Evolutionary conservation across 1,140 invertebrate genomes (phyloP).

Genomic region (Melitaea cinxia): DNA sequence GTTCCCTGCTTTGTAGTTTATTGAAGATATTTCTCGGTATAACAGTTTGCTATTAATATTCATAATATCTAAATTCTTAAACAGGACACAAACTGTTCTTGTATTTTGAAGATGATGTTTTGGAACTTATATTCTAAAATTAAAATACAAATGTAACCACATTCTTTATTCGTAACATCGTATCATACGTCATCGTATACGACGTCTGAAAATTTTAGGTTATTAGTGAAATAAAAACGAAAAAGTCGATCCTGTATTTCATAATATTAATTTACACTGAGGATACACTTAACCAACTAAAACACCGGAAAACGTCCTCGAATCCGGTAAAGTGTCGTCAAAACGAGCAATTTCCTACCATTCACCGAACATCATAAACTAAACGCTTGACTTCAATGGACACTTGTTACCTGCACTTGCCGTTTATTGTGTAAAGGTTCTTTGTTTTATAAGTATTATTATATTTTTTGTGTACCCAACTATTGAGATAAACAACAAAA

Average conservation of each 20-base stretch:
- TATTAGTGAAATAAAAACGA: neutral
- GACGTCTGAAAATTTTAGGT: too few species aligned
- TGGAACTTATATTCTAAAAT: too few species aligned
- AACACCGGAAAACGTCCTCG: slow-evolving; percentile 38
- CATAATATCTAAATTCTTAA: too few species aligned
- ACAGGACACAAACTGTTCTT: too few species aligned
- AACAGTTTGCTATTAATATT: too few species aligned
- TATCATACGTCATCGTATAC: too few species aligned
- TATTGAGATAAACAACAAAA: neutral
- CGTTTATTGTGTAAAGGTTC: slow-evolving; percentile 26
- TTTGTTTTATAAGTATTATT: slow-evolving; percentile 22
- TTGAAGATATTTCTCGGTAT: neutral
- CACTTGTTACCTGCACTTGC: slow-evolving; percentile 31
- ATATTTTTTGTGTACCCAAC: slow-evolving; percentile 2
- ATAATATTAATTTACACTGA: neutral
- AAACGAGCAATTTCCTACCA: slow-evolving; percentile 42
- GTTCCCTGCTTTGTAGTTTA: neutral
- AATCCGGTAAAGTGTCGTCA: slow-evolving; percentile 39
- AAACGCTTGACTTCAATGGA: slow-evolving; percentile 23
- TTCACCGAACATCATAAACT: slow-evolving; percentile 39
- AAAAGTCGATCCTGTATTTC: neutral
- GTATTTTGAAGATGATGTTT: too few species aligned
- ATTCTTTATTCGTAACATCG: too few species aligned
- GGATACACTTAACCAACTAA: slow-evolving; percentile 15
- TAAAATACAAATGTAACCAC: too few species aligned